These are phyloP conservation scores for Liposcelis brunnea DNA, from an alignment of 2,888 invertebrate species.

Conservation along the genomic window DNA sequence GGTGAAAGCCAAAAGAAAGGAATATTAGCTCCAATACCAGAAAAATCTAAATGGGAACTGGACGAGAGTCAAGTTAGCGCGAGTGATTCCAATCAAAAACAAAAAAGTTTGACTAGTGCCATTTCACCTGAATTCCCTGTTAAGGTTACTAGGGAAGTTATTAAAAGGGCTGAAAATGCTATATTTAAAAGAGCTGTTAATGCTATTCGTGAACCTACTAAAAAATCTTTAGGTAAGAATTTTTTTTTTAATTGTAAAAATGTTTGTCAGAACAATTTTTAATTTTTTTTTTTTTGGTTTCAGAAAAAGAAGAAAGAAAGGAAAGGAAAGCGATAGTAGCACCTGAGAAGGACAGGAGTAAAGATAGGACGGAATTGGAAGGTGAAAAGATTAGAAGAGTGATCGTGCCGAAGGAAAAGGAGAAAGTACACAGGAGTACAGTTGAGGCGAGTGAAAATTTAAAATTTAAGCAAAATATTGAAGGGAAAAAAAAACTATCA, in stretches of 20 bases:
- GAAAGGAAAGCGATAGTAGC: constrained; percentile 10
- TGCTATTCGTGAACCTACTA: constrained; percentile 39
- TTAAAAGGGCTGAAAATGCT: constrained; percentile 81
- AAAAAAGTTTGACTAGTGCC: constrained; percentile 23
- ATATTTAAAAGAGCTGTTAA: constrained; percentile 79
- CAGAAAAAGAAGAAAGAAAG: constrained; percentile 13
- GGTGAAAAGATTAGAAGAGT: constrained; percentile 13
- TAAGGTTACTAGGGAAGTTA: constrained; percentile 59
- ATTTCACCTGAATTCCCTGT: constrained; percentile 21
- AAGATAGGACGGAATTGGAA: constrained; percentile 11
- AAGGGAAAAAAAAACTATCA: too few species aligned
- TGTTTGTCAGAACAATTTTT: too few species aligned
- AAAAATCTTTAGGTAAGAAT: constrained; percentile 18
- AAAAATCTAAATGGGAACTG: constrained; percentile 78
- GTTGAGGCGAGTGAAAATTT: constrained; percentile 9
- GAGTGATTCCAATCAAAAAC: constrained; percentile 3
- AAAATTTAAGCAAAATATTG: too few species aligned
- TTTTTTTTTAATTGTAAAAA: too few species aligned
- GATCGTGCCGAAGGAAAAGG: constrained; percentile 13
- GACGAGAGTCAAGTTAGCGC: constrained; percentile 37
- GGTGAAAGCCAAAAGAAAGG: neutral
- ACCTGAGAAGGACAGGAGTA: constrained; percentile 12
- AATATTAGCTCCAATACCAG: constrained; percentile 56
- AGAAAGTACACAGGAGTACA: constrained; percentile 9
- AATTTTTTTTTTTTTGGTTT: too few species aligned